These are phyloP conservation scores for Hypselothyrea guttata DNA, from an alignment of 2,888 invertebrate species.

Conservation along the genomic window DNA sequence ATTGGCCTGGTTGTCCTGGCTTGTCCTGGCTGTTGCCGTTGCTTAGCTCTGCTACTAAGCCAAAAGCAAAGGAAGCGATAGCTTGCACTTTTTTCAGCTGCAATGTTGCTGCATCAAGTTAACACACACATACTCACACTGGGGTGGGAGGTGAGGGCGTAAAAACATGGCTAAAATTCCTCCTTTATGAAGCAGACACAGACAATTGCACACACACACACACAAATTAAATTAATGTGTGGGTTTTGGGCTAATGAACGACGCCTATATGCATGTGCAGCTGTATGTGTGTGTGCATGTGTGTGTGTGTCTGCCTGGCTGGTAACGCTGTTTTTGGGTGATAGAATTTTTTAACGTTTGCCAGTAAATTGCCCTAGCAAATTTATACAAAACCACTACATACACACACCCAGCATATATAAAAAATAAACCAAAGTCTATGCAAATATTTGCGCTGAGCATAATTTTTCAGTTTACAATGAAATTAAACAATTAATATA, in stretches of 20 bases:
- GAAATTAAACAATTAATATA: too few species aligned
- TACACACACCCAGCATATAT: constrained; percentile 13
- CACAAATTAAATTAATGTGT: constrained; percentile 60
- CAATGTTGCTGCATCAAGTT: constrained; percentile 52
- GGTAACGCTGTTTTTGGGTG: constrained; percentile 67
- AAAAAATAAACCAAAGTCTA: neutral
- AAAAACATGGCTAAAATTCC: constrained; percentile 59
- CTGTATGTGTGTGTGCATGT: constrained; percentile 21
- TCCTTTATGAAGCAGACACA: constrained; percentile 40
- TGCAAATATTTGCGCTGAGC: too few species aligned
- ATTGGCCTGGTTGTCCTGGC: constrained; percentile 64
- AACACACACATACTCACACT: constrained; percentile 26
- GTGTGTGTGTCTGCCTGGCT: constrained; percentile 26
- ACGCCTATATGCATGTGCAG: constrained; percentile 12
- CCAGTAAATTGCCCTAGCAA: constrained; percentile 57
- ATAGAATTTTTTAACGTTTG: constrained; percentile 56
- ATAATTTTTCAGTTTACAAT: too few species aligned
- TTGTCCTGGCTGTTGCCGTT: constrained; percentile 25
- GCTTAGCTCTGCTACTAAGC: constrained; percentile 32
- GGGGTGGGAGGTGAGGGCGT: constrained; percentile 7
- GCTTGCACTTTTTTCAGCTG: constrained; percentile 59
- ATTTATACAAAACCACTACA: constrained; percentile 6
- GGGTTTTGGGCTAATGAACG: constrained; percentile 73
- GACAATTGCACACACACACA: constrained; percentile 22
- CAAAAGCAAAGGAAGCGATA: constrained; percentile 17